phyloP scores from a whole-genome alignment of 2,888 invertebrate genomes.

The Aradus depressus region DNA sequence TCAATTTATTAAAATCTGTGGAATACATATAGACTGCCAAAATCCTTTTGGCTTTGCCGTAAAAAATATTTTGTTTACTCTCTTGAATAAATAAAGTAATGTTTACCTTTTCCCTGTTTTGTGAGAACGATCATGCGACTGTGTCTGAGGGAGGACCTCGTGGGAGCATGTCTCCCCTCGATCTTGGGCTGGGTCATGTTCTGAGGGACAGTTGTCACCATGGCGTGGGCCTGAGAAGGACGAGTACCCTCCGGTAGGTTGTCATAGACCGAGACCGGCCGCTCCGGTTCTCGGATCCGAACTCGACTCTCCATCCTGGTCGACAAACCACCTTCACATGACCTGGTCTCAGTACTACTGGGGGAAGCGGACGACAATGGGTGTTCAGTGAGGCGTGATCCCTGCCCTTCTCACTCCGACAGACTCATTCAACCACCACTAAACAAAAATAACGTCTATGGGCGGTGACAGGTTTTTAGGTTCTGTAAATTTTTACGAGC shows the following conservation, averaged over 20 bases:
- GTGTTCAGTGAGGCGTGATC: too few species aligned
- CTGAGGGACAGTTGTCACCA: conserved; percentile 56
- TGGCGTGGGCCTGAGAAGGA: conserved; percentile 43
- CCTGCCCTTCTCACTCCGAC: too few species aligned
- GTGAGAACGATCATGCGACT: conserved; percentile 58
- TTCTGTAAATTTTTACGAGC: too few species aligned
- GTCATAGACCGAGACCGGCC: conserved; percentile 32
- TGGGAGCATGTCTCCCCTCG: conserved; percentile 54
- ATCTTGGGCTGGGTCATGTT: conserved; percentile 51
- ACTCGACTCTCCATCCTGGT: conserved; percentile 12
- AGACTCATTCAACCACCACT: too few species aligned
- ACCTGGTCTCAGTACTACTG: too few species aligned
- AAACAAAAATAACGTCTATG: too few species aligned
- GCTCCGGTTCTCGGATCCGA: conserved; percentile 9
- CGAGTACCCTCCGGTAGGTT: conserved; percentile 29
- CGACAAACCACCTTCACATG: neutral
- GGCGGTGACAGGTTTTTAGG: too few species aligned
- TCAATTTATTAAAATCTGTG: too few species aligned
- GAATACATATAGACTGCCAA: too few species aligned
- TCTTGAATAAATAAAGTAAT: neutral
- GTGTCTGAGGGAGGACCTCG: conserved; percentile 54
- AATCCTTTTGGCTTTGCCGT: too few species aligned
- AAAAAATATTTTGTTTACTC: too few species aligned
- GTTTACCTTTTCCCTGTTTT: conserved; percentile 44
- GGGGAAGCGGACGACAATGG: too few species aligned